Base-by-base conservation (phyloP, 2,797 vertebrate species). In the Acrocephalus scirpaceus region DNA sequence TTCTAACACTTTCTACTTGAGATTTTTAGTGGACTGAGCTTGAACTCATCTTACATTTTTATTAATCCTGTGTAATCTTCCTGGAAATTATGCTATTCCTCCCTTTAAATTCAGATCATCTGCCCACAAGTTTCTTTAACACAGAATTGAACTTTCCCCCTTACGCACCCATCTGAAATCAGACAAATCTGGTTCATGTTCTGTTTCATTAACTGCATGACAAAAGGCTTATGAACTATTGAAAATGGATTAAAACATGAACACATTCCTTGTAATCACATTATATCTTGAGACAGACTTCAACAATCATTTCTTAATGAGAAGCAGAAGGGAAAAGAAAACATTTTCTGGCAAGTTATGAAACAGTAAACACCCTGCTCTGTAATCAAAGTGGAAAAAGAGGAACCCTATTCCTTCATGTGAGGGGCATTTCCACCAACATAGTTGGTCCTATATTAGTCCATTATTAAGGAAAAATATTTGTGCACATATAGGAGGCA, bases 61-160 rank as follows among this genome's bases (percentile, higher is more conserved):
- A 54, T 74, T 88, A 93, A 86, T 92, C 58, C 50, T 58, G 50
- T 26, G 67, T 61, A 74, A 80, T 82, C 85, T 90, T 92, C 82
- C 60, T 73, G 92, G 78, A 82, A 85, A 91, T 71, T 61, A 54
- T 2, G 0, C 38, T 92, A 32, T 50, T 65, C 66, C 44, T 88
- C 51, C 60, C 44, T 87, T 79, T 83, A 91, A 92, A 96, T 96
- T 83, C 47, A 83, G 66, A 70, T 64, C 81, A 95, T 91, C 89
- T 78, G 47, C 44, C 72, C 38, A 27, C 62, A 69, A 75, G 20
- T 77, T 89, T 75, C 57, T 82, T 65, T 83, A 83, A 74, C 22
- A 56, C 5, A 56, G 58, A 93, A 74, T 13, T 83, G 61, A 96
- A 80, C 61, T 80, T 90, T 69, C 47, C 29, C 53, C 27, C 77